phyloP scores from a whole-genome alignment of 2,888 invertebrate species.

The Trichopria drosophilae region DNA sequence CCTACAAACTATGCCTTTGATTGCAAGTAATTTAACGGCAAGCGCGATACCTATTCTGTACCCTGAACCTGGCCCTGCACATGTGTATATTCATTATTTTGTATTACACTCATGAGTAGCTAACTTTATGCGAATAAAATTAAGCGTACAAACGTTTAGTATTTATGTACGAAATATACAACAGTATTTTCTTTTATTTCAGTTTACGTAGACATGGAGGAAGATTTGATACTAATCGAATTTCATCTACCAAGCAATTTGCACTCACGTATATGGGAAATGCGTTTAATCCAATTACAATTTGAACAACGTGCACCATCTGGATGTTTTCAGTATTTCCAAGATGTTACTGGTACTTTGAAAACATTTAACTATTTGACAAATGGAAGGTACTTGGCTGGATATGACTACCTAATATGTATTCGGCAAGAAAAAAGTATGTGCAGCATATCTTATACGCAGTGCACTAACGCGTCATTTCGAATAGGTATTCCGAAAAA shows the following conservation, averaged over 20 bases:
- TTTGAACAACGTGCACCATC: slow-evolving; percentile 77
- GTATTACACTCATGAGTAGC: no score
- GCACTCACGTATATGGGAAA: slow-evolving; percentile 76
- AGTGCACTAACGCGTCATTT: slow-evolving; percentile 77
- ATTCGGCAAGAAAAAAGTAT: slow-evolving; percentile 70
- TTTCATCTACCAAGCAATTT: slow-evolving; percentile 65
- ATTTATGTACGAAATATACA: no score
- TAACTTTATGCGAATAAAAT: no score
- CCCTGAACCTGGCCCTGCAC: no score
- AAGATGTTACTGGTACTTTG: slow-evolving; percentile 65
- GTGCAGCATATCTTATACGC: slow-evolving; percentile 77
- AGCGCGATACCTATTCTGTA: no score
- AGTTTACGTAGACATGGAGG: slow-evolving; percentile 74
- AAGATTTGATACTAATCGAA: slow-evolving; percentile 60
- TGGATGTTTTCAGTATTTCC: slow-evolving; percentile 76
- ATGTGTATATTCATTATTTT: no score
- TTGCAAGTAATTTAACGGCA: no score
- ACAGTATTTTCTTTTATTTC: no score
- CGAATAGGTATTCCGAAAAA: slow-evolving; percentile 64
- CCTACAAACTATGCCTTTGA: no score
- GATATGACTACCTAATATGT: slow-evolving; percentile 78
- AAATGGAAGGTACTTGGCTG: slow-evolving; percentile 78
- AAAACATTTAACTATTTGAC: slow-evolving; percentile 81
- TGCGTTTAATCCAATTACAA: slow-evolving; percentile 75
- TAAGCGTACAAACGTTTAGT: no score